phyloP scores from a whole-genome alignment of 2,888 invertebrate genomes.

The Volucella bombylans region DNA sequence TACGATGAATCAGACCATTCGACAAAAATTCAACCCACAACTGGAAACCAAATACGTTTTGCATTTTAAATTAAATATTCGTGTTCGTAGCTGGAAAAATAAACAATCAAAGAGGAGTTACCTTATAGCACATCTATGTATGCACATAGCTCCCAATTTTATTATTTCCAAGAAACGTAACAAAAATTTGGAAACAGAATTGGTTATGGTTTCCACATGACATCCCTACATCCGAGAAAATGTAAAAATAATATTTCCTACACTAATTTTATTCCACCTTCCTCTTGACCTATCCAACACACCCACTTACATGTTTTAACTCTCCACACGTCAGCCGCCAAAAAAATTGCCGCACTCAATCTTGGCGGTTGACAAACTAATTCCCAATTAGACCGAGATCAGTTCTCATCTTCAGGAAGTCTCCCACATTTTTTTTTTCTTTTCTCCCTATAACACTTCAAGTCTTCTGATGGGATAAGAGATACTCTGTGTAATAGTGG shows the following conservation, averaged over 20 bases:
- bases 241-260: conserved; percentile 21
- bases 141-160: no score
- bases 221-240: no score
- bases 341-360: conserved; percentile 51
- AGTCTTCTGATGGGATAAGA: neutral
- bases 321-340: conserved; percentile 41
- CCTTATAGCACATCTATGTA: no score
- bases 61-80: no score
- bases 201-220: no score
- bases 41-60: no score
- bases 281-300: neutral
- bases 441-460: neutral
- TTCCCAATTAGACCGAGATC: conserved; percentile 62
- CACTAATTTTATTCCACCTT: neutral
- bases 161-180: no score
- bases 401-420: conserved; percentile 23
- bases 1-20: no score
- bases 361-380: conserved; percentile 62
- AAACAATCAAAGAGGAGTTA: no score
- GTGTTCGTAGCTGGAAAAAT: no score
- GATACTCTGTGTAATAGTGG: neutral
- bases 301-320: neutral
- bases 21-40: no score
- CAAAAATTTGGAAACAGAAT: no score
- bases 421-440: conserved; percentile 63